Evolutionary conservation across 2,888 invertebrate genomes (phyloP), one percentile per base, ranked within the genome.

Genomic region (Erebia aethiops): DNA sequence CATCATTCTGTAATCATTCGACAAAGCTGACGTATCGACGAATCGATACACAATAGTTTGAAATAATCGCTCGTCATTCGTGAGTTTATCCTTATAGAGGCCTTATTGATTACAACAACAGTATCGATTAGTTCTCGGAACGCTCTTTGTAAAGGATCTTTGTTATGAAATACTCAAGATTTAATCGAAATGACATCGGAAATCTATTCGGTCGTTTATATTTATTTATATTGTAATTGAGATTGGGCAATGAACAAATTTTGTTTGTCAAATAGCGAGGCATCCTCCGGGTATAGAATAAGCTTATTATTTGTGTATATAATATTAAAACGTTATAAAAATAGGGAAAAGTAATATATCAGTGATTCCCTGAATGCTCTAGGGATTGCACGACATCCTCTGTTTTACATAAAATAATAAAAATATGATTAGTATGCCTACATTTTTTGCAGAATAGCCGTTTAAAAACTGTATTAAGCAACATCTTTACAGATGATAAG

Each of bases 61-160:
- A 66, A 46, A 56, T 66, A 66, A 57, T 66, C 66, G 43, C 66
- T 43, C 66, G 66, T 66, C 66, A 66, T 66, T 57, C 66, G 66
- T 57, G 66, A 56, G 43, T 56, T 43, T 65, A 43, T 49, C 62
- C 46, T 14, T 62, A 62, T 66, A 56, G 56, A 46, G 11, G 51
- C 51, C 54, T 71, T 71, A 71, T 71, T 71, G 71, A 71, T 71
- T 71, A 66, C 64, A 64, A 71, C 64, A 64, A 71, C 58, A 52
- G 52, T 71, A 71, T 68, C 68, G 68, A 68, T 68, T 71, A 68
- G 52, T 66, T 66, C 66, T 66, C 56, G 66, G 66, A 43, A 56
- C 56, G 66, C 56, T 56, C 41, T 66, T 62, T 66, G 54, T 11
- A 56, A 66, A 57, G 46, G 52, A 52, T 56, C 66, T 57, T 56